Percentiles rank a stretch among this genome's conserved stretches.
Conservation (phyloP, 2,888 invertebrate genomes). For the Lepeophtheirus nordmannii region DNA sequence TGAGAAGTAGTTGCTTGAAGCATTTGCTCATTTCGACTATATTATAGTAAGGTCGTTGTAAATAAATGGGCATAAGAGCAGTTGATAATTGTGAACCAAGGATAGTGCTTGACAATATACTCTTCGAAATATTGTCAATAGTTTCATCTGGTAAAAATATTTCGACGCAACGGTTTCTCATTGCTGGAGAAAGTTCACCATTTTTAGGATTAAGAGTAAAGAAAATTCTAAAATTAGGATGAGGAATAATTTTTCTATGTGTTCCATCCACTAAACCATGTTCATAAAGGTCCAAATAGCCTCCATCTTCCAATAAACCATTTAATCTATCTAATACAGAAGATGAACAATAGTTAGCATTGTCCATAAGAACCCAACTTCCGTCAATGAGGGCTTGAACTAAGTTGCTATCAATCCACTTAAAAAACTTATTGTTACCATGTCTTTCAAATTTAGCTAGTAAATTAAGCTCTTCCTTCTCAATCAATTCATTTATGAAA, state of each 20-base stretch:
- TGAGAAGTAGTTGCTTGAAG: not conserved
- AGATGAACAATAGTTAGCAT: conserved; percentile 87
- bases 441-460: conserved; percentile 29
- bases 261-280: conserved; percentile 62
- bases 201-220: conserved; percentile 84
- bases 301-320: conserved; percentile 80
- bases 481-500: conserved; percentile 28
- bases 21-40: not conserved
- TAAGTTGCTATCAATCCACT: conserved; percentile 77
- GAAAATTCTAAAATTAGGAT: conserved; percentile 79
- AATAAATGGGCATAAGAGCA: not conserved
- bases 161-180: conserved; percentile 95
- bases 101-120: not conserved
- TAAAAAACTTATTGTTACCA: conserved; percentile 52
- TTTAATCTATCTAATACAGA: conserved; percentile 93
- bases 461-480: conserved; percentile 29
- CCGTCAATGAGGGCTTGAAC: conserved; percentile 67
- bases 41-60: not conserved
- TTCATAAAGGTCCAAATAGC: conserved; percentile 74
- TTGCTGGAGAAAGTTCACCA: conserved; percentile 92
- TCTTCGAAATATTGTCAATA: not conserved
- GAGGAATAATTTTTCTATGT: conserved; percentile 58
- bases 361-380: conserved; percentile 68
- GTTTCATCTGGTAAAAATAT: conserved; percentile 44
- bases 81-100: not conserved